phyloP scores from a whole-genome alignment of 1,140 invertebrate species.

The Rhyzopertha dominica region DNA sequence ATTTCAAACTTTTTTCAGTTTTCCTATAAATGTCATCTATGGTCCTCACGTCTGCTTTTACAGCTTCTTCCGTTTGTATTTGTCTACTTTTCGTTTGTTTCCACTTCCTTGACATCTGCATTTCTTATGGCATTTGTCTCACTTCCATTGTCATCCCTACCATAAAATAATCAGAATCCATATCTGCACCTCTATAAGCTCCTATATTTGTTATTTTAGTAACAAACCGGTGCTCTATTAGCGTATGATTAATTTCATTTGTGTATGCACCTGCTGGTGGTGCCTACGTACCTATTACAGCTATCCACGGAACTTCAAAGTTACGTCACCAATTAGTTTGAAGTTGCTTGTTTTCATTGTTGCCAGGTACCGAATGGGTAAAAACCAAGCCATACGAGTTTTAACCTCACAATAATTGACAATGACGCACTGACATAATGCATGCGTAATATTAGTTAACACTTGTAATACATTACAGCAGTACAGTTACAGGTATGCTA shows the following conservation, averaged over 20 bases:
- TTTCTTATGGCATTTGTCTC: not conserved
- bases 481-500: too few species aligned
- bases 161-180: conserved; percentile 3
- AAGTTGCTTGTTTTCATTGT: too few species aligned
- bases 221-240: not conserved
- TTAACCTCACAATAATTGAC: too few species aligned
- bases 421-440: too few species aligned
- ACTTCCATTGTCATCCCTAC: not conserved
- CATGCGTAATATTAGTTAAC: too few species aligned
- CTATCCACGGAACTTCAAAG: too few species aligned
- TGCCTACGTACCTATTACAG: conserved; percentile 2
- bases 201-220: not conserved
- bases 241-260: conserved; percentile 4
- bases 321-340: too few species aligned
- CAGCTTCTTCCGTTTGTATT: not conserved
- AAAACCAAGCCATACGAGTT: too few species aligned
- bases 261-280: not conserved
- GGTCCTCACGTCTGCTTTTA: conserved; percentile 1
- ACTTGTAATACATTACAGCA: too few species aligned
- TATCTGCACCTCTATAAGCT: conserved; percentile 6
- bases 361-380: too few species aligned
- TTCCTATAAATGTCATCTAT: not conserved
- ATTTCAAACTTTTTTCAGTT: not conserved
- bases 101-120: not conserved
- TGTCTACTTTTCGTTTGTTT: not conserved